Base-by-base conservation (phyloP, 2,888 invertebrate species). In the Leptopilina drosophilae region DNA sequence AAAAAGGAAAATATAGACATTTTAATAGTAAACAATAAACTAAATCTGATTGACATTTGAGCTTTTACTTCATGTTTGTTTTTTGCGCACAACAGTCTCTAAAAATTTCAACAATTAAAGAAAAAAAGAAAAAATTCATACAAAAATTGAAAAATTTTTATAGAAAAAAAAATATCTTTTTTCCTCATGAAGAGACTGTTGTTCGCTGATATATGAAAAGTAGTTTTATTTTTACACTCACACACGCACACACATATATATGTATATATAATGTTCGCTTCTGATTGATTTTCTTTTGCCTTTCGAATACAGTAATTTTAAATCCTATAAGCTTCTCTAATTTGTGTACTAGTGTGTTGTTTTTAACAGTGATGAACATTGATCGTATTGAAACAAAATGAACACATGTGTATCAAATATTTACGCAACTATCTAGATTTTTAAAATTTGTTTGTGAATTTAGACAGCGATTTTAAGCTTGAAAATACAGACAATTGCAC, bases 401-500 rank as follows among this genome's bases (percentile, higher is more conserved):
- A 49, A 67, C 67, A 46, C 67, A 49, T 42, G 46, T 49, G 46
- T 20, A 49, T 46, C 46, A 67, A 33, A 49, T 49, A 12, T 42
- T 42, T 42, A 42, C 46, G 67, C 67, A 67, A 33, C 53, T 26
- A 26, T 14, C 33, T 62, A 62, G 62, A 62, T 62, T 62, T 62
- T n/a, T 20, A 20, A 42, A 33, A 33, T 33, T 42, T 42, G 0
- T 20, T 62, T 20, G 20, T 53, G 49, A 53, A 69, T 69, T 69
- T 69, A 69, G 69, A 69, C 53, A 69, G 53, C n/a, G 53, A 53
- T 26, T 42, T 53, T 26, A 69, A 69, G 53, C 53, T 69, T 69
- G 20, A 33, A 53, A 69, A 56, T 73, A 56, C n/a, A 73, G n/a
- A 73, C 53, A 73, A 73, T 73, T 73, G 33, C 73, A 59, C 73